These are phyloP conservation scores for Muscina levida DNA, from an alignment of 2,888 invertebrate genomes.

Conservation along the genomic window DNA sequence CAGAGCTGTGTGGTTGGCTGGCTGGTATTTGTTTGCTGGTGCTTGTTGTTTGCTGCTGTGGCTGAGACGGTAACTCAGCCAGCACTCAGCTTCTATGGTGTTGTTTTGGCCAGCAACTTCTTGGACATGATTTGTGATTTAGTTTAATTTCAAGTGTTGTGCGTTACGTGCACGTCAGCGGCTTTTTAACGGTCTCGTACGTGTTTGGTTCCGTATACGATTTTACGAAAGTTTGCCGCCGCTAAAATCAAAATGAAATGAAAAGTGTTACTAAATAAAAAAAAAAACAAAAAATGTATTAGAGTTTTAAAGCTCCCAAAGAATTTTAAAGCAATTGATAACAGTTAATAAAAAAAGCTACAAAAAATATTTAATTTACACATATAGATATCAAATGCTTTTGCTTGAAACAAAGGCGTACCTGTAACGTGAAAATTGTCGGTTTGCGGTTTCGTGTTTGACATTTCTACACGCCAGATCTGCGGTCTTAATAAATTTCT, in stretches of 20 bases:
- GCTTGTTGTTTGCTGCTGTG: conserved; percentile 25
- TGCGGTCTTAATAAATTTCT: conserved; percentile 5
- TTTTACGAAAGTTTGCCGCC: conserved; percentile 55
- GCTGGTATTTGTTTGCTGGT: conserved; percentile 55
- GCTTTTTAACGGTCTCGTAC: conserved; percentile 67
- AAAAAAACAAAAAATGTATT: not conserved
- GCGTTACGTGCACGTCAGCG: conserved; percentile 77
- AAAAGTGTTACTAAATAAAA: conserved; percentile 22
- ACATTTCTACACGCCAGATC: conserved; percentile 55
- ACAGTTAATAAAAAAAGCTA: not conserved
- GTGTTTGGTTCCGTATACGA: conserved; percentile 29
- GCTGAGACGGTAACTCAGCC: conserved; percentile 57
- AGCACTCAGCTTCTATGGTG: conserved; percentile 41
- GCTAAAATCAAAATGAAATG: conserved; percentile 41
- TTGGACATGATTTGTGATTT: conserved; percentile 78
- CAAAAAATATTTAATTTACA: not conserved
- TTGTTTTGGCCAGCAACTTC: conserved; percentile 76
- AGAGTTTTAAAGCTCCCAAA: no score
- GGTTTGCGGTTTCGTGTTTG: conserved; percentile 28
- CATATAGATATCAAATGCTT: no score
- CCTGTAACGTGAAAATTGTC: conserved; percentile 6
- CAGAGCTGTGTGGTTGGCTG: conserved; percentile 50
- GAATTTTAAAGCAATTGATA: not conserved
- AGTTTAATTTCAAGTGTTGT: conserved; percentile 79
- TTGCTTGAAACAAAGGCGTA: no score